These are phyloP conservation scores for Drosophila arawakana DNA, from an alignment of 1,140 invertebrate species.

Conservation along the genomic window DNA sequence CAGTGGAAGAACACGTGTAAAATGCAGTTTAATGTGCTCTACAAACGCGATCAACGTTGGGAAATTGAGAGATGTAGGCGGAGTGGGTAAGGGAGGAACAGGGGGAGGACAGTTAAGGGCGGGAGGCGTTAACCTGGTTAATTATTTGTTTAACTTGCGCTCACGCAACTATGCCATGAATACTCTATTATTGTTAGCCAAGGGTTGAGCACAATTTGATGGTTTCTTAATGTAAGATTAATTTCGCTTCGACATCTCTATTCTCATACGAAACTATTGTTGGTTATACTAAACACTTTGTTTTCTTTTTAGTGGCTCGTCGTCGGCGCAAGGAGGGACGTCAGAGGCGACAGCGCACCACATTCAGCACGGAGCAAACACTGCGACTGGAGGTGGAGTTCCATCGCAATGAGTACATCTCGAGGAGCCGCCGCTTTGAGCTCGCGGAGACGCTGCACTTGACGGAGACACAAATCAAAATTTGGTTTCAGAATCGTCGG, in stretches of 20 bases:
- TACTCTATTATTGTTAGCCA: conserved; percentile 31
- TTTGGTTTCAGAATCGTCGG: conserved; percentile 98
- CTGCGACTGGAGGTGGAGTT: conserved; percentile 95
- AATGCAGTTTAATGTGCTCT: conserved; percentile 73
- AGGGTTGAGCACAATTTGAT: conserved; percentile 43
- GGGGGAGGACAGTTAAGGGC: background rate
- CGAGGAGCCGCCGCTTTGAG: conserved; percentile 93
- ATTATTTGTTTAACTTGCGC: conserved; percentile 77
- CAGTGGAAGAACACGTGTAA: conserved; percentile 50
- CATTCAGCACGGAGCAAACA: conserved; percentile 97
- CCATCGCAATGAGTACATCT: conserved; percentile 95
- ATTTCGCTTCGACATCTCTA: conserved; percentile 74
- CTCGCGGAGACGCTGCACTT: conserved; percentile 92
- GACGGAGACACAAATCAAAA: conserved; percentile 97
- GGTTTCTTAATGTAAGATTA: conserved; percentile 78
- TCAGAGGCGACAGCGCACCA: conserved; percentile 95
- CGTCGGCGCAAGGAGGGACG: conserved; percentile 93
- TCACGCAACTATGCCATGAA: conserved; percentile 53
- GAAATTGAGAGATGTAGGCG: too few relatives aligned
- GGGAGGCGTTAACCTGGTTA: conserved; percentile 48
- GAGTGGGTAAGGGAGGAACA: background rate
- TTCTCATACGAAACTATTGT: conserved; percentile 42
- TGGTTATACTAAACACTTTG: conserved; percentile 9
- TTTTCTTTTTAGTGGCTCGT: conserved; percentile 89
- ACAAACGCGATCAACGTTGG: conserved; percentile 55